Conservation (phyloP, 2,888 invertebrate genomes). For the Anorthoa munda region DNA sequence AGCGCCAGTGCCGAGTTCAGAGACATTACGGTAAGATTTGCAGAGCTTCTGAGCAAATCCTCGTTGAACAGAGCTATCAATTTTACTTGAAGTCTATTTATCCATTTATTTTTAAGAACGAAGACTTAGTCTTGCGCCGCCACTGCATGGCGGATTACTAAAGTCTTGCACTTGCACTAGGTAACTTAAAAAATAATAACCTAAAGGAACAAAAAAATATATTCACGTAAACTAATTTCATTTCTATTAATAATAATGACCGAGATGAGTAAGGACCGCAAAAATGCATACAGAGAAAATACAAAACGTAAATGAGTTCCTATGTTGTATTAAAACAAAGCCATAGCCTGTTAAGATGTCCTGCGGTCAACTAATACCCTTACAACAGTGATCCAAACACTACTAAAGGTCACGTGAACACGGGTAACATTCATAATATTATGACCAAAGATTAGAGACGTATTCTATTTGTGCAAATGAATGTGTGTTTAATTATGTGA, state of each 20-base stretch:
- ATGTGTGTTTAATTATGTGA: conserved; percentile 34
- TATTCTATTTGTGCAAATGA: conserved; percentile 44
- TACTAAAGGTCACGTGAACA: conserved; percentile 23
- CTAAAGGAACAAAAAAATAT: no score
- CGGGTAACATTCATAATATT: conserved; percentile 9
- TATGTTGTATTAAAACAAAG: conserved; percentile 11
- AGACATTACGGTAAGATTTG: no score
- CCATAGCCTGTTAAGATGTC: background rate
- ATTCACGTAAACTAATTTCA: background rate
- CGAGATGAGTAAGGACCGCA: background rate
- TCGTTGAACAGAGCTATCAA: no score
- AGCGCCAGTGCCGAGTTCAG: no score
- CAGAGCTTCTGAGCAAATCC: no score
- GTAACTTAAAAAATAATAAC: background rate
- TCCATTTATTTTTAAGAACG: no score
- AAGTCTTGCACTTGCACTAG: no score
- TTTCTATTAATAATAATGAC: background rate
- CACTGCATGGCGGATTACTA: no score
- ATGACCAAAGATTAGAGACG: conserved; percentile 38
- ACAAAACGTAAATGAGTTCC: background rate
- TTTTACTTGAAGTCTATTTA: no score
- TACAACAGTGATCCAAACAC: conserved; percentile 39
- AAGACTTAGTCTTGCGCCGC: no score
- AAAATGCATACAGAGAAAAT: background rate
- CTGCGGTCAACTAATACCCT: conserved; percentile 8